Base-by-base conservation (phyloP, 2,888 invertebrate species). In the Eilema sororculum region DNA sequence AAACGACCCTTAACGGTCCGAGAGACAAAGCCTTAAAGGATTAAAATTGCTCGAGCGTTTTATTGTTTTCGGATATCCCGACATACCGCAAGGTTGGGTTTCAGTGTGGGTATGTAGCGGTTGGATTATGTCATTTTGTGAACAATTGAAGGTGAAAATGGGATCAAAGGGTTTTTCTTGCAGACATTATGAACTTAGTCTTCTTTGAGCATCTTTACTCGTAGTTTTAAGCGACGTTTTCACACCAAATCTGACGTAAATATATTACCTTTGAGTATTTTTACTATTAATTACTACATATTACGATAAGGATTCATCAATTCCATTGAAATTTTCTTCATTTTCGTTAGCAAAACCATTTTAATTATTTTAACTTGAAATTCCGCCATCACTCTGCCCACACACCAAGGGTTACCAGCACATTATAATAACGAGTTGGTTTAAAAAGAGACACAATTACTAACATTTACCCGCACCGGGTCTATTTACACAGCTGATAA, bases 11-110 rank as follows among this genome's bases (percentile, higher is more conserved):
- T 89, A 87, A 88, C 88, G 87, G 86, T 85, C 80, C 82, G 78
- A 75, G 81, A 86, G 87, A 89, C 87, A 90, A 89, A 90, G 83
- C 86, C 86, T 84, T 85, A 81, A 86, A 84, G 89, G 91, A 91
- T 91, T 90, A 89, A 87, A 90, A 84, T 84, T 89, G 86, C 79
- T 87, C 85, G 84, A 87, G 85, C 91, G 87, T 90, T 92, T 91
- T 90, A 92, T 92, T 91, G 91, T 91, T 90, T 91, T 88, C 86
- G 86, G 86, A 88, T 88, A 90, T 88, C 83, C 84, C 78, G 76
- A 77, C 78, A 78, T 67, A 78, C 84, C 79, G 68, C 79, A 77
- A 69, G 82, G 79, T 75, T 30, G 74, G 77, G 78, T 67, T 58
- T 60, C 69, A 76, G 58, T 76, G 74, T 12, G 16, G 57, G 33